These are phyloP conservation scores for Euphonia xanthogaster DNA, from an alignment of 2,797 vertebrate genomes.

Conservation along the genomic window DNA sequence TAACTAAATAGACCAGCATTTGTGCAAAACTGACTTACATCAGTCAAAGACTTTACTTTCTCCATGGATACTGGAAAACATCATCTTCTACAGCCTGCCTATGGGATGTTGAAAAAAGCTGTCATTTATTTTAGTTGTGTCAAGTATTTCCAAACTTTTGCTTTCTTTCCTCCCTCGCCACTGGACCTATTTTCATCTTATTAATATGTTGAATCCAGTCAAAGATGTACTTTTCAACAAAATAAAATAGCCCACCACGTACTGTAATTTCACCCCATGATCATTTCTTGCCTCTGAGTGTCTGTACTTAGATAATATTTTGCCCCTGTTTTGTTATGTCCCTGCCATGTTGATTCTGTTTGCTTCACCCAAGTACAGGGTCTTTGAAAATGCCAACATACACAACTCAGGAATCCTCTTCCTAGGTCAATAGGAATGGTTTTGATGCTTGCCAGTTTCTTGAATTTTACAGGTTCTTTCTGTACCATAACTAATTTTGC, in stretches of 20 bases:
- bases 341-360: background rate
- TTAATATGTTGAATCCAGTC: slow-evolving; percentile 29
- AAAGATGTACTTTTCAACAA: slow-evolving; percentile 56
- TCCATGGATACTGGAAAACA: background rate
- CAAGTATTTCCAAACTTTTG: slow-evolving; percentile 18
- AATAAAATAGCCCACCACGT: slow-evolving; percentile 60
- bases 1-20: background rate
- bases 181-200: slow-evolving; percentile 44
- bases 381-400: slow-evolving; percentile 12
- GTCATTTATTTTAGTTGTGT: slow-evolving; percentile 40
- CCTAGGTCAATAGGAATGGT: background rate
- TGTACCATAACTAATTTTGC: slow-evolving; percentile 1
- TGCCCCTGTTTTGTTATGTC: background rate
- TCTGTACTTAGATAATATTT: slow-evolving; percentile 20
- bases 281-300: slow-evolving; percentile 49
- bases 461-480: background rate
- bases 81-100: background rate
- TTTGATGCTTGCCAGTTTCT: slow-evolving; percentile 10
- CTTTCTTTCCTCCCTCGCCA: slow-evolving; percentile 49
- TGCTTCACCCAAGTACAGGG: background rate
- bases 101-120: background rate
- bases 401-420: slow-evolving; percentile 36
- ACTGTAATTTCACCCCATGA: slow-evolving; percentile 49
- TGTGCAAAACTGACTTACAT: background rate
- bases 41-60: slow-evolving; percentile 33